phyloP scores from a whole-genome alignment of 2,113 vertebrate genomes.

The Camarhynchus parvulus region DNA sequence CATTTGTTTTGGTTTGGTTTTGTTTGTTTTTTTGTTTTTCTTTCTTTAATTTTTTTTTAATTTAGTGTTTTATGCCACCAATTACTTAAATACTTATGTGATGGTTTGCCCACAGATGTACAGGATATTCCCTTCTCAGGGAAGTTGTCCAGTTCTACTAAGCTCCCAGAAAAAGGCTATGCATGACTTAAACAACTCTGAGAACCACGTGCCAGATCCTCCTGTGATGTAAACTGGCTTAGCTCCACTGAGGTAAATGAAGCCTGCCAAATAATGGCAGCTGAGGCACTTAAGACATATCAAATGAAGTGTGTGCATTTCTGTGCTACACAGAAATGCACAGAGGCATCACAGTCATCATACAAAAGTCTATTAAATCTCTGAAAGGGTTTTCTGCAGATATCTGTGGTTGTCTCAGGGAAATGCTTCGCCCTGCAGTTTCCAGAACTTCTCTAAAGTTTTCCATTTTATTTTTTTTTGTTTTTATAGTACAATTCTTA shows the following conservation, averaged over 20 bases:
- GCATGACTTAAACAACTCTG: neutral
- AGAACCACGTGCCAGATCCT: neutral
- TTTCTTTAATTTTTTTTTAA: neutral
- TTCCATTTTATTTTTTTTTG: neutral
- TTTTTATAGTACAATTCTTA: neutral
- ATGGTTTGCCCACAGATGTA: neutral
- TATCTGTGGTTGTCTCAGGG: neutral
- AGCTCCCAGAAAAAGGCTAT: neutral
- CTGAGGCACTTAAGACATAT: neutral
- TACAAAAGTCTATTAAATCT: neutral
- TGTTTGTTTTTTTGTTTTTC: neutral
- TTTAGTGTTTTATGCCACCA: neutral
- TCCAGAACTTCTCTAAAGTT: neutral
- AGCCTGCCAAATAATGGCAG: neutral
- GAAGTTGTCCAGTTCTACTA: neutral
- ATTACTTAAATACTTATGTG: neutral
- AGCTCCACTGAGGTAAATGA: neutral
- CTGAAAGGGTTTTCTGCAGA: neutral
- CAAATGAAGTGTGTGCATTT: neutral
- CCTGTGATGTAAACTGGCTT: neutral
- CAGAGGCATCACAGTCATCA: neutral
- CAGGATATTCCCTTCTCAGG: neutral
- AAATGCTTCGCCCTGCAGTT: neutral
- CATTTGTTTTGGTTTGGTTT: neutral
- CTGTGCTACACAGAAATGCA: neutral